Evolutionary conservation across 2,888 invertebrate genomes (phyloP).

Genomic region (Iphiclides podalirius): DNA sequence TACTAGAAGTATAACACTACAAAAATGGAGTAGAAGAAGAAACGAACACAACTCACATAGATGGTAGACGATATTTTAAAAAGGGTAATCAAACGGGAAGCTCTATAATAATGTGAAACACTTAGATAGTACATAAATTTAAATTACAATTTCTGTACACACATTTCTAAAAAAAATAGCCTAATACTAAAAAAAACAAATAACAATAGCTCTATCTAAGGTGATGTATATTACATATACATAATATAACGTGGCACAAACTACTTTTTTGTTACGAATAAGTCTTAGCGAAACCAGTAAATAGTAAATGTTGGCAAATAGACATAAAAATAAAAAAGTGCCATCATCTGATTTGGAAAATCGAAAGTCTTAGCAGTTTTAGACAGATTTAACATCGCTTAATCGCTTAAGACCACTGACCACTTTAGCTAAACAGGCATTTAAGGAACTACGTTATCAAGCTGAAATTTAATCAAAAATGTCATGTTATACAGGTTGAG

Average conservation of each 20-base stretch:
- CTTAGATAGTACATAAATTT: constrained; percentile 48
- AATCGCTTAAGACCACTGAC: too few relatives aligned
- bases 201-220: constrained; percentile 71
- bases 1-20: constrained; percentile 14
- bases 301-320: too few relatives aligned
- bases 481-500: too few relatives aligned
- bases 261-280: too few relatives aligned
- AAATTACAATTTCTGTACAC: constrained; percentile 51
- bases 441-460: background rate
- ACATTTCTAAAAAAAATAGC: constrained; percentile 57
- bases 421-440: background rate
- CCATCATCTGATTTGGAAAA: background rate
- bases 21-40: constrained; percentile 21
- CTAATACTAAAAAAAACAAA: constrained; percentile 58
- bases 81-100: constrained; percentile 57
- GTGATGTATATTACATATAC: constrained; percentile 65
- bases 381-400: background rate
- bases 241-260: constrained; percentile 68
- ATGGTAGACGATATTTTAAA: constrained; percentile 56
- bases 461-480: background rate
- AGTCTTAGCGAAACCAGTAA: too few relatives aligned
- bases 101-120: constrained; percentile 63
- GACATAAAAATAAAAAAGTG: background rate
- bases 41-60: constrained; percentile 38
- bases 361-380: background rate